Evolutionary conservation across 2,113 vertebrate genomes (phyloP).

Genomic region (Thunnus maccoyii): DNA sequence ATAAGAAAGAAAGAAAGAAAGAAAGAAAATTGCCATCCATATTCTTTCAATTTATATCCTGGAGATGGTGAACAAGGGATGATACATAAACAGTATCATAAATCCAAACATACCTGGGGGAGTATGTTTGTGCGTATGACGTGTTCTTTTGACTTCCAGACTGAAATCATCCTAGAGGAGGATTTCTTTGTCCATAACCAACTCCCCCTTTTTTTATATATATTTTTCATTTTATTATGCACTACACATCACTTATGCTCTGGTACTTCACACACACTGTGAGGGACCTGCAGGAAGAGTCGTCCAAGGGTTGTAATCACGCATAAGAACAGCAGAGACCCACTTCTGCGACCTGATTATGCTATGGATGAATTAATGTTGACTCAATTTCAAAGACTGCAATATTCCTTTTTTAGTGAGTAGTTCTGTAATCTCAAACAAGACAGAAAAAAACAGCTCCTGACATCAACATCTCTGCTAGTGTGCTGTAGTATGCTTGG

Average conservation of each 20-base stretch:
- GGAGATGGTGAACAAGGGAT: not conserved
- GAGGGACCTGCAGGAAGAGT: conserved; percentile 21
- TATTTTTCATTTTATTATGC: conserved; percentile 13
- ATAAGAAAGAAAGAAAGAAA: too few relatives aligned
- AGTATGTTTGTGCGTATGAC: not conserved
- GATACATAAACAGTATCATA: not conserved
- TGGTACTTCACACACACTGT: conserved; percentile 6
- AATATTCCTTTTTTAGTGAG: conserved; percentile 9
- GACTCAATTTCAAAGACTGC: conserved; percentile 24
- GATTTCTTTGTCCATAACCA: conserved; percentile 4
- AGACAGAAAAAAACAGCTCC: conserved; percentile 14
- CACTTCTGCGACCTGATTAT: conserved; percentile 27
- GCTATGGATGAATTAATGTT: conserved; percentile 35
- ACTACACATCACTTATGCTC: conserved; percentile 7
- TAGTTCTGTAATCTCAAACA: conserved; percentile 30
- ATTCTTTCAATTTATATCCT: not conserved
- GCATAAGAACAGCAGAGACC: conserved; percentile 19
- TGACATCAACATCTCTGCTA: conserved; percentile 34
- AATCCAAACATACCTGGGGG: not conserved
- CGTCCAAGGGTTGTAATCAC: conserved; percentile 36
- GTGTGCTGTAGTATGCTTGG: not conserved
- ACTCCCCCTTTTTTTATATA: not conserved
- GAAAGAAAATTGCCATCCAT: too few relatives aligned
- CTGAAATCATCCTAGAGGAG: conserved; percentile 22
- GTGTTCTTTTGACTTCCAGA: conserved; percentile 18